These are phyloP conservation scores for Aphaenogaster floridana DNA, from an alignment of 1,140 invertebrate species.

Conservation along the genomic window DNA sequence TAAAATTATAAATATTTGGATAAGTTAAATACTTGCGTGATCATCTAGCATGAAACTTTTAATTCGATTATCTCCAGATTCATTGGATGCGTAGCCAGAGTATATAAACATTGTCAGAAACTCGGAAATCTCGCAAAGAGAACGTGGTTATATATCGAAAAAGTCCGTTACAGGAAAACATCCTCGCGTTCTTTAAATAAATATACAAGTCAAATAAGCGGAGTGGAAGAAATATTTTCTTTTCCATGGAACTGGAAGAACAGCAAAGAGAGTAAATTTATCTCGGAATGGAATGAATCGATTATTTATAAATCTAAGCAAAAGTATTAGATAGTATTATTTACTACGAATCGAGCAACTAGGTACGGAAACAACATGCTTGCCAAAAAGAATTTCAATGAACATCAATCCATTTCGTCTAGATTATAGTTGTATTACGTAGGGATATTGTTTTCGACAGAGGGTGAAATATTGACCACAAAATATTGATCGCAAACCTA, in stretches of 20 bases:
- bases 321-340: background rate
- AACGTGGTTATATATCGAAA: background rate
- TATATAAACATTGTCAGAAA: conserved; percentile 30
- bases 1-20: background rate
- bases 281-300: background rate
- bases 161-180: conserved; percentile 11
- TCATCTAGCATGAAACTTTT: background rate
- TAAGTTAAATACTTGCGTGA: background rate
- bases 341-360: conserved; percentile 7
- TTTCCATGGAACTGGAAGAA: background rate
- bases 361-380: background rate
- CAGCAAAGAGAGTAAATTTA: background rate
- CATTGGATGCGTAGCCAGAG: background rate
- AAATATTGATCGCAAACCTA: background rate
- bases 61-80: conserved; percentile 17
- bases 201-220: background rate
- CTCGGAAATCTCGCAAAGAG: background rate
- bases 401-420: background rate
- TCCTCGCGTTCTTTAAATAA: background rate
- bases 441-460: background rate
- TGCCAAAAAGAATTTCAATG: conserved; percentile 6
- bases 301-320: conserved; percentile 17
- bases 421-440: conserved; percentile 18
- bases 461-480: conserved; percentile 3
- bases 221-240: conserved; percentile 25